phyloP scores from a whole-genome alignment of 2,113 vertebrate species.

The Petromus typicus region DNA sequence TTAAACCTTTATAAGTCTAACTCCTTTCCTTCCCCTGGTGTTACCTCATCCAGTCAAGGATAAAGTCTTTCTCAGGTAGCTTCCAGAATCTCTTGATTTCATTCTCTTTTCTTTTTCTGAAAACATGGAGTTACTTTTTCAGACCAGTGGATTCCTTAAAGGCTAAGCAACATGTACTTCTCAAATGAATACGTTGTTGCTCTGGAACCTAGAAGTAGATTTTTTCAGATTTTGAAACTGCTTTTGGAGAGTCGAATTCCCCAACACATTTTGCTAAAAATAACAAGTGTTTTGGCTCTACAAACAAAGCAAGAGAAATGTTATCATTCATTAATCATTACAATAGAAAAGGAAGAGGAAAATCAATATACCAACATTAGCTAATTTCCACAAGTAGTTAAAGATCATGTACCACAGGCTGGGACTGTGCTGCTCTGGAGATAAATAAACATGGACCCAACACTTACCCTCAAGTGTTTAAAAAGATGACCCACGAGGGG shows the following conservation, averaged over 20 bases:
- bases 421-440: not conserved
- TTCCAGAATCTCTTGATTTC: too few species aligned
- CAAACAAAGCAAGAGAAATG: not conserved
- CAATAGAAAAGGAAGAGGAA: not conserved
- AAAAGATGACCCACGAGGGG: not conserved
- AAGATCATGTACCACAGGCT: not conserved
- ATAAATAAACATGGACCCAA: not conserved
- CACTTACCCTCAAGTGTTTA: not conserved
- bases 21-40: too few species aligned
- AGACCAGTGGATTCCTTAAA: not conserved
- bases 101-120: too few species aligned
- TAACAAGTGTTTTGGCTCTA: not conserved
- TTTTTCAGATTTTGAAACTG: not conserved
- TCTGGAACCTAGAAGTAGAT: not conserved
- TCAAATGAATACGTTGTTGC: not conserved
- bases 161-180: not conserved
- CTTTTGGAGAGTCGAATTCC: not conserved
- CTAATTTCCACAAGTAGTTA: not conserved
- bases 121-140: too few species aligned
- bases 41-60: too few species aligned
- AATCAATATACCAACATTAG: not conserved
- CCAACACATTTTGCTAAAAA: not conserved
- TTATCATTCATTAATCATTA: not conserved
- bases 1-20: too few species aligned
- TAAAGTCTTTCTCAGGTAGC: too few species aligned